Evolutionary conservation across 1,140 invertebrate genomes (phyloP).

Genomic region (Sycophila sp.): DNA sequence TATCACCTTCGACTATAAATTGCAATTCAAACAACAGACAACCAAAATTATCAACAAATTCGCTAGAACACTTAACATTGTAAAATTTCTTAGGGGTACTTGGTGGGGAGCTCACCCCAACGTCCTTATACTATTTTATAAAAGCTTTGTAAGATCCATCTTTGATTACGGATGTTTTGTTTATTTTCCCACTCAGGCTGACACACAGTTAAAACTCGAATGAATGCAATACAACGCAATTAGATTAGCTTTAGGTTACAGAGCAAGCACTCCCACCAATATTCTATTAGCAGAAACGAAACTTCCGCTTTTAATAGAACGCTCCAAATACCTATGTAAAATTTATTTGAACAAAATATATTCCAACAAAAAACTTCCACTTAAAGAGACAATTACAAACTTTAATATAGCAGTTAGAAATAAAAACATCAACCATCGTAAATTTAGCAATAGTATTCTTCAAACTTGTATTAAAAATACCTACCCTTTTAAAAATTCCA

Average conservation of each 20-base stretch:
- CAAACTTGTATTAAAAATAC: no score
- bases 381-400: not conserved
- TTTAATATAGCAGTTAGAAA: not conserved
- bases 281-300: not conserved
- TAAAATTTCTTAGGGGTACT: conserved; percentile 1
- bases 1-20: no score
- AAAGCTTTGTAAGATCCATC: no score
- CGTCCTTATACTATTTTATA: conserved; percentile 2
- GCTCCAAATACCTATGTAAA: not conserved
- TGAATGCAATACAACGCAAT: not conserved
- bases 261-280: not conserved
- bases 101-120: conserved; percentile 27
- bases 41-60: not conserved
- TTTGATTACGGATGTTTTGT: no score
- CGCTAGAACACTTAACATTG: conserved; percentile 2
- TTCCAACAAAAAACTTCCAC: not conserved
- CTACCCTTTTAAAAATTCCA: not conserved
- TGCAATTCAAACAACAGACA: conserved; percentile 15
- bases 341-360: not conserved
- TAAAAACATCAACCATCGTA: not conserved
- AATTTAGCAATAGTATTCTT: not conserved
- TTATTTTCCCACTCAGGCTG: no score
- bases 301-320: not conserved
- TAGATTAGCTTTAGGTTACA: not conserved
- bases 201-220: not conserved